Conservation (phyloP, 2,888 invertebrate genomes). For the Diploptera punctata region DNA sequence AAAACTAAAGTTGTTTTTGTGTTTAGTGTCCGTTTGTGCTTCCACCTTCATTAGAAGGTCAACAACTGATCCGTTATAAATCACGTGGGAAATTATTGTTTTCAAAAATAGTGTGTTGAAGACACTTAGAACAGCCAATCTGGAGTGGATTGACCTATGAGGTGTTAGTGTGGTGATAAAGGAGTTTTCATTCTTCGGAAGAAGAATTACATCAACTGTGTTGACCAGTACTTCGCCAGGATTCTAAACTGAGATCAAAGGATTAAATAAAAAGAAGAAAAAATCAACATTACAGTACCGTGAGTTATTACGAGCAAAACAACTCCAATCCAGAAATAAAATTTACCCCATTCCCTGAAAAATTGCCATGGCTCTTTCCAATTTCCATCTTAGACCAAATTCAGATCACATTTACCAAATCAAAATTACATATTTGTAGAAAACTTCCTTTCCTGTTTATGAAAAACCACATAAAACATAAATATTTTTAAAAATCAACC, state of each 20-base stretch:
- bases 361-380: conserved; percentile 3
- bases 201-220: too few species aligned
- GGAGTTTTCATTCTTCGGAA: too few species aligned
- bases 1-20: too few species aligned
- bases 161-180: background rate
- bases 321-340: background rate
- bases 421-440: background rate
- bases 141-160: background rate
- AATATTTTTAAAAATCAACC: conserved; percentile 4
- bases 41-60: too few species aligned
- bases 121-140: too few species aligned
- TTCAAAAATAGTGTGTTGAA: too few species aligned
- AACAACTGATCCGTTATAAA: background rate
- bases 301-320: conserved; percentile 21
- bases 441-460: background rate
- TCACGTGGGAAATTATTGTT: too few species aligned
- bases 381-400: background rate
- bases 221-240: background rate
- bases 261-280: background rate
- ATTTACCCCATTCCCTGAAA: background rate
- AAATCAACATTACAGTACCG: conserved; percentile 5
- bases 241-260: conserved; percentile 16
- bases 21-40: too few species aligned
- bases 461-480: conserved; percentile 1
- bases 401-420: background rate